Evolutionary conservation across 2,113 vertebrate species (phyloP).

Genomic region (Triplophysa siluroides): DNA sequence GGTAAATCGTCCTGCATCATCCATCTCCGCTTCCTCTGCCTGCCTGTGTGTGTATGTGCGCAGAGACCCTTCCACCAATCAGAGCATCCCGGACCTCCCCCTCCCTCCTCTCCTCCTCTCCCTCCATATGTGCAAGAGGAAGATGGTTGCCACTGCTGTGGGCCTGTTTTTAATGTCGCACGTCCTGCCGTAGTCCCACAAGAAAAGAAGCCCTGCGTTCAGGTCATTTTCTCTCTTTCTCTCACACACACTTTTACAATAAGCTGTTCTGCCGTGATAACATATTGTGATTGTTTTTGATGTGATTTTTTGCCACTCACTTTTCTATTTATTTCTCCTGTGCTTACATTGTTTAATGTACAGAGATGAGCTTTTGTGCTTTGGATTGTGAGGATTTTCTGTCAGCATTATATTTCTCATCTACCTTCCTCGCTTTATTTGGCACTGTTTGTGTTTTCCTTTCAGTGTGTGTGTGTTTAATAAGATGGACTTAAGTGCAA

Average conservation of each 20-base stretch:
- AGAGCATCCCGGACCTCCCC: conserved; percentile 4
- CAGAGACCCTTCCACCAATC: conserved; percentile 28
- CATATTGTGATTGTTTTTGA: conserved; percentile 11
- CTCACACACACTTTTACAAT: conserved; percentile 10
- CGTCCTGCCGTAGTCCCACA: conserved; percentile 26
- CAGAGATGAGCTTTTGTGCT: background rate
- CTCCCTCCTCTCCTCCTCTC: conserved; percentile 2
- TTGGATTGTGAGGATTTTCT: background rate
- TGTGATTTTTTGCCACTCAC: conserved; percentile 9
- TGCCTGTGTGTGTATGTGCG: conserved; percentile 5
- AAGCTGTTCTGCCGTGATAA: background rate
- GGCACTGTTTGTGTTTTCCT: background rate
- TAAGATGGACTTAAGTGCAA: too few relatives aligned
- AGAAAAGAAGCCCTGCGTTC: conserved; percentile 33
- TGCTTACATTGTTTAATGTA: background rate
- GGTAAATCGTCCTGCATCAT: conserved; percentile 10
- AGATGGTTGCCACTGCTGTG: conserved; percentile 36
- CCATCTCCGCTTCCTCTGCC: conserved; percentile 10
- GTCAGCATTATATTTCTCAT: conserved; percentile 2
- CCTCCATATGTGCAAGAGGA: conserved; percentile 18
- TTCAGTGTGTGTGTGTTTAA: too few relatives aligned
- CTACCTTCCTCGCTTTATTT: background rate
- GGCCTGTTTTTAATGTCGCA: conserved; percentile 47
- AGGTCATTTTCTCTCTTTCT: conserved; percentile 5
- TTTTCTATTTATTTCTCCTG: background rate